phyloP scores from a whole-genome alignment of 2,888 invertebrate genomes.

The Podotricha telesiphe region DNA sequence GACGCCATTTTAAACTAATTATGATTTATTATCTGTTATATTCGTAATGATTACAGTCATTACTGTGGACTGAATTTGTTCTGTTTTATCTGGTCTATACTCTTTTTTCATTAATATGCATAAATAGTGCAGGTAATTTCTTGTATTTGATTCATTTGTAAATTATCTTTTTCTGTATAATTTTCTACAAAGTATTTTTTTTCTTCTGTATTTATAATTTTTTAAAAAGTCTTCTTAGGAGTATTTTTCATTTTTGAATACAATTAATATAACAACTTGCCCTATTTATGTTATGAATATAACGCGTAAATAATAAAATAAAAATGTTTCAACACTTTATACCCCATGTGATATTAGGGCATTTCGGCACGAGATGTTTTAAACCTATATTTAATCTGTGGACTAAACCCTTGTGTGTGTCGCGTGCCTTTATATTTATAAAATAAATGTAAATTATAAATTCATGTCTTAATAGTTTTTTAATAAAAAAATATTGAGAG shows the following conservation, averaged over 20 bases:
- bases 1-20: constrained; percentile 26
- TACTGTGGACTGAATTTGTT: not conserved
- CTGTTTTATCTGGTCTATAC: not conserved
- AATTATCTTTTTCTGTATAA: not conserved
- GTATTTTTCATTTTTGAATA: not conserved
- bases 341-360: constrained; percentile 35
- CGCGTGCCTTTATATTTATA: constrained; percentile 35
- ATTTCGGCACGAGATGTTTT: constrained; percentile 24
- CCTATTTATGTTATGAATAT: not conserved
- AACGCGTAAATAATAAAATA: not conserved
- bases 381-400: not conserved
- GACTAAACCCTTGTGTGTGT: not conserved
- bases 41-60: not conserved
- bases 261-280: not conserved
- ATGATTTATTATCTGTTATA: not conserved
- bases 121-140: not conserved
- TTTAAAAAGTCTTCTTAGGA: not conserved
- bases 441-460: constrained; percentile 27
- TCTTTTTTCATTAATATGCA: not conserved
- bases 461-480: constrained; percentile 34
- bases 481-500: constrained; percentile 29
- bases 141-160: not conserved
- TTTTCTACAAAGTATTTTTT: not conserved
- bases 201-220: not conserved
- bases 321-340: constrained; percentile 7